phyloP scores from a whole-genome alignment of 2,888 invertebrate genomes.

The Nomada hirtipes region DNA sequence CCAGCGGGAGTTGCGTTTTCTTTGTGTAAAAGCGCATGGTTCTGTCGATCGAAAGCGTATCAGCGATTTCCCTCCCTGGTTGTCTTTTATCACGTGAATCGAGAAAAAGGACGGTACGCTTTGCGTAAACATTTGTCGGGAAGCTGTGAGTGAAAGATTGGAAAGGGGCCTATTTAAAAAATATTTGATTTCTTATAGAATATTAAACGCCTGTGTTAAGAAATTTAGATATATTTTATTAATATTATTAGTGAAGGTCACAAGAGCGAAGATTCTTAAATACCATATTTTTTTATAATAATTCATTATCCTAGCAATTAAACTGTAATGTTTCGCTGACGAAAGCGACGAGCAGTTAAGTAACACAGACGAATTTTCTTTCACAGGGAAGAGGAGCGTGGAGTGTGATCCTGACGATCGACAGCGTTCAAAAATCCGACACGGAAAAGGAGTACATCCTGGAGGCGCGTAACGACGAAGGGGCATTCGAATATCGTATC shows the following conservation, averaged over 20 bases:
- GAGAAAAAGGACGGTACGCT: constrained; percentile 1
- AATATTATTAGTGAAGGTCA: no score
- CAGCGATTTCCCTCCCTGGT: constrained; percentile 17
- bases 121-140: not conserved
- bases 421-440: constrained; percentile 90
- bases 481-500: constrained; percentile 87
- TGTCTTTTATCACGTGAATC: constrained; percentile 6
- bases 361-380: not conserved
- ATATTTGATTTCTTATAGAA: no score
- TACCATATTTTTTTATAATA: not conserved
- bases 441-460: constrained; percentile 90
- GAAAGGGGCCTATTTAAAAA: not conserved
- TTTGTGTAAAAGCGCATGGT: not conserved
- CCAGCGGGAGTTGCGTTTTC: constrained; percentile 19
- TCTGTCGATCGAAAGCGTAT: constrained; percentile 1
- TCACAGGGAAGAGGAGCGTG: constrained; percentile 88
- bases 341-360: not conserved
- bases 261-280: no score
- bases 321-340: not conserved
- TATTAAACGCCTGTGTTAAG: no score
- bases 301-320: not conserved
- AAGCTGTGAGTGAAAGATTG: not conserved
- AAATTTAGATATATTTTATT: no score
- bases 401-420: constrained; percentile 88
- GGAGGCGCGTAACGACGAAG: constrained; percentile 89